Percentiles rank a stretch among this genome's conserved stretches.
Evolutionary conservation across 2,888 invertebrate species (phyloP).

Genomic region (Asteroscopus sphinx): DNA sequence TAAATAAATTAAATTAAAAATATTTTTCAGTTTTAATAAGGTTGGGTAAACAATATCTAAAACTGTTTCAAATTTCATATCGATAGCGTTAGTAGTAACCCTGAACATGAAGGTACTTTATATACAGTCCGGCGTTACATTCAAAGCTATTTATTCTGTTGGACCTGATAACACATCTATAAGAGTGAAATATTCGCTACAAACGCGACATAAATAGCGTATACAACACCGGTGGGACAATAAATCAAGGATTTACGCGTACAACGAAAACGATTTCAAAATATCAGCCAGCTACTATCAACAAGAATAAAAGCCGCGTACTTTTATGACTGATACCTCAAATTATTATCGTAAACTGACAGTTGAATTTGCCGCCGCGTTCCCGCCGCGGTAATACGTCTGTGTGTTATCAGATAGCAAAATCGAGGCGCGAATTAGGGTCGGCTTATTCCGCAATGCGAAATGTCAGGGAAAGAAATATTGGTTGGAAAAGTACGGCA

Average conservation of each 20-base stretch:
- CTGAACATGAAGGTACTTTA: conserved; percentile 15
- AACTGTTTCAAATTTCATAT: too few relatives aligned
- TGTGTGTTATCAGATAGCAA: conserved; percentile 30
- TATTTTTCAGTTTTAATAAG: too few relatives aligned
- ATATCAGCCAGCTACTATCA: conserved; percentile 14
- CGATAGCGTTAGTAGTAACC: too few relatives aligned
- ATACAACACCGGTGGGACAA: conserved; percentile 16
- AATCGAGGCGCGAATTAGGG: conserved; percentile 24
- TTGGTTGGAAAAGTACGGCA: conserved; percentile 3
- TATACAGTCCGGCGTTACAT: conserved; percentile 23
- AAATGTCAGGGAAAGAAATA: conserved; percentile 44
- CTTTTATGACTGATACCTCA: conserved; percentile 9
- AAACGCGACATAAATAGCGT: conserved; percentile 25
- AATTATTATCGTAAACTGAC: conserved; percentile 6
- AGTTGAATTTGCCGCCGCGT: conserved; percentile 1
- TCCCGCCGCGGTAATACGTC: background rate
- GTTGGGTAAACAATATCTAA: too few relatives aligned
- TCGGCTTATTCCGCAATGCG: conserved; percentile 52
- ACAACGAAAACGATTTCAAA: conserved; percentile 12
- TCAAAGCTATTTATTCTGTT: conserved; percentile 33
- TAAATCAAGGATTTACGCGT: conserved; percentile 35
- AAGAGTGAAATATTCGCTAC: conserved; percentile 36
- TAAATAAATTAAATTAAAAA: too few relatives aligned
- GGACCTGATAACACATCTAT: conserved; percentile 30
- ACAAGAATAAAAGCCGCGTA: conserved; percentile 6